phyloP scores from a whole-genome alignment of 2,888 invertebrate species.

The Atherix ibis region DNA sequence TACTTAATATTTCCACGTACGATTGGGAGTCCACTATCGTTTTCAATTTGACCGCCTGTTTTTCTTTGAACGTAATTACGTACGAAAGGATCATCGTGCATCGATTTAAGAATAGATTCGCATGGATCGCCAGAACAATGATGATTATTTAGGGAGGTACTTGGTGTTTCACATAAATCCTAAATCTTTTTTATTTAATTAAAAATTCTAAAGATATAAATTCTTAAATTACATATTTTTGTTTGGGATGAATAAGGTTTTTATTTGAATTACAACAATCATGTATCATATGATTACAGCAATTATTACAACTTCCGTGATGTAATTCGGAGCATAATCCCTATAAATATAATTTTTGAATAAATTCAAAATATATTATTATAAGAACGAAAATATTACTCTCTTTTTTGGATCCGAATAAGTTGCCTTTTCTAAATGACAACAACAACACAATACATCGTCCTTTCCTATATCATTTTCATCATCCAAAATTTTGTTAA shows the following conservation, averaged over 20 bases:
- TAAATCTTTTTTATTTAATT: too few relatives aligned
- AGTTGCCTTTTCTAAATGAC: neutral
- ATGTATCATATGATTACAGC: too few relatives aligned
- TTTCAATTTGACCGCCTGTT: constrained; percentile 16
- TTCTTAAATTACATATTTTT: too few relatives aligned
- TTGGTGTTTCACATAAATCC: too few relatives aligned
- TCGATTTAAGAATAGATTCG: neutral
- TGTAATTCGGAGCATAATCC: neutral
- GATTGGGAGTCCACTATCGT: constrained; percentile 11
- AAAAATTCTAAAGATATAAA: too few relatives aligned
- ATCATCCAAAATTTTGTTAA: constrained; percentile 16
- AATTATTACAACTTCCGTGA: too few relatives aligned
- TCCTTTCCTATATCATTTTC: too few relatives aligned
- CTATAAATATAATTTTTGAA: neutral
- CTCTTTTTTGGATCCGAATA: neutral
- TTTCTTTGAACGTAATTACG: constrained; percentile 5
- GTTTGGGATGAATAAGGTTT: too few relatives aligned
- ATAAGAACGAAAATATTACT: neutral
- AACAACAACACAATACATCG: neutral
- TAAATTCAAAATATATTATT: neutral
- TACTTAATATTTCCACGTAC: constrained; percentile 29
- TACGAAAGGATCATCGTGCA: constrained; percentile 2
- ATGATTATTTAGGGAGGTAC: too few relatives aligned
- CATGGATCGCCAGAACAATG: too few relatives aligned
- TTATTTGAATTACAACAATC: too few relatives aligned